Percentiles rank a stretch among this genome's conserved stretches.
Evolutionary conservation across 2,888 invertebrate genomes (phyloP).

Genomic region (Callimorpha dominula): DNA sequence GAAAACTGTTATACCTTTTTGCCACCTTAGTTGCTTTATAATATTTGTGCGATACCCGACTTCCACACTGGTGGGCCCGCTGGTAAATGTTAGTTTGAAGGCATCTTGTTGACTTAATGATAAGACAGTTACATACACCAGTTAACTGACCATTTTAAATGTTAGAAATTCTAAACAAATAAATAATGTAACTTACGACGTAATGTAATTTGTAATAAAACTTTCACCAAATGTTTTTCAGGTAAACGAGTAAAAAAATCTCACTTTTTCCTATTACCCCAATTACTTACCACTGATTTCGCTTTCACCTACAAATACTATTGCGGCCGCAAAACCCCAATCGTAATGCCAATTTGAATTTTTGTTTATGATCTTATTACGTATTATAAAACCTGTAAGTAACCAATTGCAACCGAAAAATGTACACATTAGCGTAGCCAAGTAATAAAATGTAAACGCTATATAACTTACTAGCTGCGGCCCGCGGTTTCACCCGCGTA

Average conservation of each 20-base stretch:
- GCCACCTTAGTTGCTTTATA: too few relatives aligned
- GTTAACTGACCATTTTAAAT: too few relatives aligned
- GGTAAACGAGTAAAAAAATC: constrained; percentile 37
- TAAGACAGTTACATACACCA: too few relatives aligned
- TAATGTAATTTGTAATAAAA: background rate
- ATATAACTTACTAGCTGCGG: background rate
- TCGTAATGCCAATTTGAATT: constrained; percentile 34
- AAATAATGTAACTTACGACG: background rate
- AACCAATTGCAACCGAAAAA: background rate
- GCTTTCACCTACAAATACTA: constrained; percentile 61
- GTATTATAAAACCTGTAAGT: background rate
- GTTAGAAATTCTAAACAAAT: too few relatives aligned
- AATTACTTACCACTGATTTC: constrained; percentile 57
- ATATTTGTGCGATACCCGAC: too few relatives aligned
- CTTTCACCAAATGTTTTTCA: constrained; percentile 32
- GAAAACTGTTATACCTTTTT: too few relatives aligned
- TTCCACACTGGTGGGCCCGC: too few relatives aligned
- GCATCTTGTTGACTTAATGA: too few relatives aligned
- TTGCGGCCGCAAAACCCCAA: constrained; percentile 34
- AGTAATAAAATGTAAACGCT: background rate
- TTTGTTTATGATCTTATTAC: constrained; percentile 7
- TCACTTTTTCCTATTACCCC: constrained; percentile 54
- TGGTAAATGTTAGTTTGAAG: too few relatives aligned
- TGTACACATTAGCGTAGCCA: background rate
- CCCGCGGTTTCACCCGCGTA: too few relatives aligned